Percentiles rank a stretch among this genome's conserved stretches.
These are phyloP conservation scores for Syngnathus acus DNA, from an alignment of 2,797 vertebrate genomes.

Conservation along the genomic window DNA sequence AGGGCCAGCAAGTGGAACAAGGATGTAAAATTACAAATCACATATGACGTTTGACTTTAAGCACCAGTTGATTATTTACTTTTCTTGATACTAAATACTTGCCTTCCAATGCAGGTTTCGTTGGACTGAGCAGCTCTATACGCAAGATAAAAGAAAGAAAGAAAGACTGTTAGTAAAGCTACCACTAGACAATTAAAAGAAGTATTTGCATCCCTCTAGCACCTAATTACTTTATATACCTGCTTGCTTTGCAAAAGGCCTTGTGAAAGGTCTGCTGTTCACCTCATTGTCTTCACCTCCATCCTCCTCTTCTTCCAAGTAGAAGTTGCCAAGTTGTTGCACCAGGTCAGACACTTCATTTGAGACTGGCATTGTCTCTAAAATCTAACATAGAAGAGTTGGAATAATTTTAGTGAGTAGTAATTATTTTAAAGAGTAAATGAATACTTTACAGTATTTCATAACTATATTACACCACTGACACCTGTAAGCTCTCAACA, in stretches of 20 bases:
- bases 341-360: conserved; percentile 88
- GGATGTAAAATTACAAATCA: not conserved
- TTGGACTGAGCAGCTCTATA: conserved; percentile 34
- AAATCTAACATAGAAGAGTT: conserved; percentile 68
- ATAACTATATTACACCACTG: not conserved
- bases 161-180: not conserved
- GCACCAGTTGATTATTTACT: not conserved
- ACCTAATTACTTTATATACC: conserved; percentile 25
- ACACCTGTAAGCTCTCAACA: not conserved
- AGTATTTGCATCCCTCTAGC: not conserved
- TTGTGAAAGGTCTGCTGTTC: conserved; percentile 46
- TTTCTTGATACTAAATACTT: conserved; percentile 32
- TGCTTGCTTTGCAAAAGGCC: conserved; percentile 43
- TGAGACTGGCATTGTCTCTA: conserved; percentile 91
- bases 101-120: conserved; percentile 56
- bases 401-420: not conserved
- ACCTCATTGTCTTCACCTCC: conserved; percentile 30
- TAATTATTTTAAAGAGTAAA: not conserved
- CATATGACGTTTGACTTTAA: not conserved
- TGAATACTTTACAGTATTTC: not conserved
- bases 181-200: not conserved
- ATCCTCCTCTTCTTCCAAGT: conserved; percentile 73
- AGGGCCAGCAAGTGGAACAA: not conserved
- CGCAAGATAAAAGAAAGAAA: conserved; percentile 22
- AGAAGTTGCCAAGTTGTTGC: conserved; percentile 86